Evolutionary conservation across 2,797 vertebrate genomes (phyloP), one percentile per base, ranked within the genome.

Genomic region (Acridotheres tristis): DNA sequence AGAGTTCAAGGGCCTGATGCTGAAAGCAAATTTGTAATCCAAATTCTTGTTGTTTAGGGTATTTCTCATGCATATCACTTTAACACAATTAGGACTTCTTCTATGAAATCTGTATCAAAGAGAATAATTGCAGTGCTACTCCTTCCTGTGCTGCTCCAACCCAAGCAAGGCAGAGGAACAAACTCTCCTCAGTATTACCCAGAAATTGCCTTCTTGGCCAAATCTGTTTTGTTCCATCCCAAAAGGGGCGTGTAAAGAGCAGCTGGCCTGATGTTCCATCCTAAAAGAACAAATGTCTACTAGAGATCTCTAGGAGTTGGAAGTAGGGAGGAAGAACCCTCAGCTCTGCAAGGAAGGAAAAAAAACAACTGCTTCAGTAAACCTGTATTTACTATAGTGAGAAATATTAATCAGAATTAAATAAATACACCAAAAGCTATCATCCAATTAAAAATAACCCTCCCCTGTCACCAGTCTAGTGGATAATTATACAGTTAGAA

Each of bases 401-500:
- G 59, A 79, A 83, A 87, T 79, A 87, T 61, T 68, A 72, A 78
- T 58, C 40, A 55, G 40, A 65, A 66, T 82, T 89, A 55, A 21
- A 25, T 58, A 78, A 95, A 84, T 66, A 58, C 51, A 76, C n/a
- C 32, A 51, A 72, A 81, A 92, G 25, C 54, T 84, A 27, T 51
- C 27, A 54, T 86, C 43, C 62, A 51, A 40, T 82, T 80, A 74
- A 93, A 88, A 87, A 75, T 34, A 89, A 59, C 65, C 73, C 27
- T 85, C 45, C 66, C 17, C 34, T 85, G 66, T 69, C 66, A 91
- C 81, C 77, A 62, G 26, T 57, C 61, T 65, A 81, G 84, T 61
- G 77, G 42, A 61, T 84, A 88, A 86, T 89, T 91, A 85, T 48
- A 40, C 20, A 83, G 91, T 74, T 80, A 96, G 48, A 89, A 88